phyloP scores from a whole-genome alignment of 2,113 vertebrate genomes.

The Larimichthys crocea region DNA sequence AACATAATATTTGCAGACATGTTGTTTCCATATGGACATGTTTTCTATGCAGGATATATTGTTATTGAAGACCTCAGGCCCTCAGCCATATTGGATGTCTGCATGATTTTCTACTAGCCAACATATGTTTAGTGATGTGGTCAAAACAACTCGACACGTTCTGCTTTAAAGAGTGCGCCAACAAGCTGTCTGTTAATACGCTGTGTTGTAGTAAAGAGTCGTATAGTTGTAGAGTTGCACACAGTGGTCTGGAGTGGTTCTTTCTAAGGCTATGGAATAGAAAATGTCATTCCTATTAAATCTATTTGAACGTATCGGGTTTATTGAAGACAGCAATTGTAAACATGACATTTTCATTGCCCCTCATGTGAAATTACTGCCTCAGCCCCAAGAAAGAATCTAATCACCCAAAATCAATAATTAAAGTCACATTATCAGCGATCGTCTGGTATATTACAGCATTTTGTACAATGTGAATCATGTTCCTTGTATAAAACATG shows the following conservation, averaged over 20 bases:
- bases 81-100: conserved; percentile 33
- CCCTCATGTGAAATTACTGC: neutral
- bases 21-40: conserved; percentile 32
- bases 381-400: neutral
- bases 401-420: conserved; percentile 5
- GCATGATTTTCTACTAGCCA: conserved; percentile 19
- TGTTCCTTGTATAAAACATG: neutral
- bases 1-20: conserved; percentile 38
- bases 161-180: neutral
- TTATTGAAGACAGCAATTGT: neutral
- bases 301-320: neutral
- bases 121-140: neutral
- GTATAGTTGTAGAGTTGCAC: no score
- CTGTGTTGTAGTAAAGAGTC: neutral
- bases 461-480: conserved; percentile 9
- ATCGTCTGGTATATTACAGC: neutral
- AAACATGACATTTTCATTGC: neutral
- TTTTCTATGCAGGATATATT: conserved; percentile 35
- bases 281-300: neutral
- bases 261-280: no score
- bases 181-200: neutral
- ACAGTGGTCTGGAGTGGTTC: no score
- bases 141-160: neutral
- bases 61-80: conserved; percentile 39
- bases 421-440: conserved; percentile 1